These are phyloP conservation scores for Chelonoidis abingdonii DNA, from an alignment of 2,113 vertebrate species.

Conservation along the genomic window DNA sequence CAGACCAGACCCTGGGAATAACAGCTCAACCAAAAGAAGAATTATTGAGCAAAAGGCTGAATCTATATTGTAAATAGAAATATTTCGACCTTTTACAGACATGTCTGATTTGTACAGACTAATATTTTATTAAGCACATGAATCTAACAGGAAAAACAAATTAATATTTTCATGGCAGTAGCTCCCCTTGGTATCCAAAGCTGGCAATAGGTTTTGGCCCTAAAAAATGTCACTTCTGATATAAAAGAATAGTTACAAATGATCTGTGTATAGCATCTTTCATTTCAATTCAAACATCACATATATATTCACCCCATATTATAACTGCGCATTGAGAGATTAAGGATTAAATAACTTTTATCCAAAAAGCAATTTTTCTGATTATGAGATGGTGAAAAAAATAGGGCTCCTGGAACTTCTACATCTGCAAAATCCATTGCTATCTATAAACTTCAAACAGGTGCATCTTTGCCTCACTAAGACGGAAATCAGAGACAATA, in stretches of 20 bases:
- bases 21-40: neutral
- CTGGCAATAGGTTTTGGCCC: neutral
- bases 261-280: neutral
- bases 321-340: neutral
- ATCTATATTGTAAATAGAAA: neutral
- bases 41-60: neutral
- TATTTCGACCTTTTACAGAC: neutral
- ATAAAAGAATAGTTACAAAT: neutral
- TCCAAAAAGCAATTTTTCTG: neutral
- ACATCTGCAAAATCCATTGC: neutral
- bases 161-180: slow-evolving; percentile 8
- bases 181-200: neutral
- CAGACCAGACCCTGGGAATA: neutral
- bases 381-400: neutral
- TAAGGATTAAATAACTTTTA: neutral
- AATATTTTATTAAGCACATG: neutral
- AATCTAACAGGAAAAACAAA: neutral
- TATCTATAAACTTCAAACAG: neutral
- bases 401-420: neutral
- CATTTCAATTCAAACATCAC: neutral
- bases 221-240: neutral
- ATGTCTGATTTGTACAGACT: neutral
- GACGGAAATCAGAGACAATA: neutral
- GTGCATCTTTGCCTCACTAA: neutral
- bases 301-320: neutral